phyloP scores from a whole-genome alignment of 2,888 invertebrate species.

The Phlogophora meticulosa region DNA sequence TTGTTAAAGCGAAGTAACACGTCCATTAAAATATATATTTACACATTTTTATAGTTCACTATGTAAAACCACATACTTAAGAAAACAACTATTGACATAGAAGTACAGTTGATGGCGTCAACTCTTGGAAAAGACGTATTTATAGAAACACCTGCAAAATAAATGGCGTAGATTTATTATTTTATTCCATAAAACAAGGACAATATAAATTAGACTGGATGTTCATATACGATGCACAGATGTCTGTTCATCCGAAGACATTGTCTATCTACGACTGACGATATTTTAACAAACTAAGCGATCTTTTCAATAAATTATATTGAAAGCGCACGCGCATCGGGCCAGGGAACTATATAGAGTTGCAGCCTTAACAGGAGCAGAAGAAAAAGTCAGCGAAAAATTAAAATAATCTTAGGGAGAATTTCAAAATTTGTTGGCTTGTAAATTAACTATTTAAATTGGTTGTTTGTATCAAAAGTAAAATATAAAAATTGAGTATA shows the following conservation, averaged over 20 bases:
- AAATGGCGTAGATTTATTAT: constrained; percentile 57
- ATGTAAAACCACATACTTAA: constrained; percentile 51
- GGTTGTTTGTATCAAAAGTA: no score
- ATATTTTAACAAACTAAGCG: constrained; percentile 82
- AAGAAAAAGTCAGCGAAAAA: no score
- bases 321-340: constrained; percentile 69
- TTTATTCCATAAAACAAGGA: constrained; percentile 47
- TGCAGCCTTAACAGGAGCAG: constrained; percentile 6
- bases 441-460: no score
- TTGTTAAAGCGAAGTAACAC: constrained; percentile 56
- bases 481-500: no score
- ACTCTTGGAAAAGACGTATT: constrained; percentile 56
- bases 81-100: constrained; percentile 60
- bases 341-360: constrained; percentile 50
- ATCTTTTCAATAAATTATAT: constrained; percentile 79
- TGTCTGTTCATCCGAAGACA: constrained; percentile 71
- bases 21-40: constrained; percentile 62
- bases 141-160: constrained; percentile 66
- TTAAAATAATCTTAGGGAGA: no score
- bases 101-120: constrained; percentile 54
- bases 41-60: constrained; percentile 61
- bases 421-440: no score
- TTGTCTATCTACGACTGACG: constrained; percentile 75
- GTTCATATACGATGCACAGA: constrained; percentile 72
- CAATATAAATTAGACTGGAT: constrained; percentile 71